Percentiles rank a stretch among this genome's conserved stretches.
These are phyloP conservation scores for Incurvaria masculella DNA, from an alignment of 2,888 invertebrate species.

Conservation along the genomic window DNA sequence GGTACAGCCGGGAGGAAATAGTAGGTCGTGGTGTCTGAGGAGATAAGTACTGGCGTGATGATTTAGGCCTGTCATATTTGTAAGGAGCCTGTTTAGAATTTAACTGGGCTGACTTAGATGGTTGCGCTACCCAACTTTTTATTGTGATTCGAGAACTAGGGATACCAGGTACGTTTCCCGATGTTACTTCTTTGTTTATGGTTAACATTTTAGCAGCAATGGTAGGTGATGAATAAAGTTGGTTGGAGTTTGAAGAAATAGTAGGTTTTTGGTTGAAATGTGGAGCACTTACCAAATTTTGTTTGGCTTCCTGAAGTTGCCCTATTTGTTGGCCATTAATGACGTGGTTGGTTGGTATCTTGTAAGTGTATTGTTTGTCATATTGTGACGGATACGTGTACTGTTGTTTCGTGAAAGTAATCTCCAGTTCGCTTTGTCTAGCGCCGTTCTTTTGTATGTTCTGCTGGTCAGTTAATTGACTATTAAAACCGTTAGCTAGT, in stretches of 20 bases:
- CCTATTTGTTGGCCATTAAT: conserved; percentile 23
- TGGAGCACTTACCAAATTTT: conserved; percentile 43
- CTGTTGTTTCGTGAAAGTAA: conserved; percentile 27
- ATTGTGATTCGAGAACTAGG: conserved; percentile 43
- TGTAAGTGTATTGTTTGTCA: conserved; percentile 28
- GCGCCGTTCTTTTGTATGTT: conserved; percentile 22
- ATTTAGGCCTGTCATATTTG: conserved; percentile 27
- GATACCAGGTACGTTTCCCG: conserved; percentile 18
- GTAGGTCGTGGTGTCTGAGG: conserved; percentile 25
- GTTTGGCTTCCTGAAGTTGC: conserved; percentile 27
- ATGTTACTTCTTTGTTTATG: conserved; percentile 13
- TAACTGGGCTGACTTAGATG: conserved; percentile 30
- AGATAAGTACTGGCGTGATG: conserved; percentile 23
- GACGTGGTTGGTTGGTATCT: conserved; percentile 22
- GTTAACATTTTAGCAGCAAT: conserved; percentile 39
- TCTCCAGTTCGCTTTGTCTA: conserved; percentile 23
- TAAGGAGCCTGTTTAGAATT: conserved; percentile 31
- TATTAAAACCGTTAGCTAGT: conserved; percentile 10
- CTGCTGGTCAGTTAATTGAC: conserved; percentile 25
- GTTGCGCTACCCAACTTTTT: conserved; percentile 47
- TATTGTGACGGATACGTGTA: conserved; percentile 22
- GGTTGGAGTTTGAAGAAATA: not conserved
- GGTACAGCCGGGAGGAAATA: conserved; percentile 23
- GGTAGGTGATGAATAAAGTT: conserved; percentile 22
- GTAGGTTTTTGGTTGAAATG: conserved; percentile 14